Conservation (phyloP, 2,797 vertebrate species). For the Aeoliscus strigatus region DNA sequence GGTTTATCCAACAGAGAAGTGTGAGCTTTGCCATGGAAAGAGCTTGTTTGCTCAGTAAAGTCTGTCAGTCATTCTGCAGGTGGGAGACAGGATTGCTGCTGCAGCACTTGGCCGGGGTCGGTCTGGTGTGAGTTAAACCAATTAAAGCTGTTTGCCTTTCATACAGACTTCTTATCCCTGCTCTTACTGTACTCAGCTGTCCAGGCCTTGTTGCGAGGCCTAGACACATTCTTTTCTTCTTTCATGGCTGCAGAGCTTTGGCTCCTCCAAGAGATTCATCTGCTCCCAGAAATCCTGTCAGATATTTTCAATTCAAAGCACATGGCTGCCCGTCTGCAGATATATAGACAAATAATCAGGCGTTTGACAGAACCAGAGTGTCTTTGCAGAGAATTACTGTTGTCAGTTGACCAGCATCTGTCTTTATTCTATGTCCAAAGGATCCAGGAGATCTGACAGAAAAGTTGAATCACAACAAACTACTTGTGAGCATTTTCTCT, state of each 20-base stretch:
- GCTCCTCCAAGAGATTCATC: conserved; percentile 28
- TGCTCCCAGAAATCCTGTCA: conserved; percentile 17
- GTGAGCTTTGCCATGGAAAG: conserved; percentile 18
- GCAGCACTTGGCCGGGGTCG: conserved; percentile 8
- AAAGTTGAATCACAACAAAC: conserved; percentile 6
- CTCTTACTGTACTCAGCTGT: conserved; percentile 45
- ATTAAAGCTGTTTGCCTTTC: conserved; percentile 40
- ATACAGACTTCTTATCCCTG: conserved; percentile 15
- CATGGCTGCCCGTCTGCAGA: conserved; percentile 28
- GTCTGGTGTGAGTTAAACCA: conserved; percentile 36
- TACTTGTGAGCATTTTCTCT: conserved; percentile 1
- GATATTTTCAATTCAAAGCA: conserved; percentile 30
- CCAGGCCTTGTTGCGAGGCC: conserved; percentile 21
- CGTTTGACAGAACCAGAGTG: conserved; percentile 9
- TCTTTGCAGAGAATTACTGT: conserved; percentile 13
- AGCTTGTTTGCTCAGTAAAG: conserved; percentile 18
- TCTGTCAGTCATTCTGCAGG: conserved; percentile 21
- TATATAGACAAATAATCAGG: conserved; percentile 31
- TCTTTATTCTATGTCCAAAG: conserved; percentile 17
- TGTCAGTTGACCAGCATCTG: conserved; percentile 30
- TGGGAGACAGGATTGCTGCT: conserved; percentile 1
- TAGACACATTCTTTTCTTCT: conserved; percentile 45
- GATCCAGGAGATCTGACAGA: conserved; percentile 11
- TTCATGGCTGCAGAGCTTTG: conserved; percentile 30
- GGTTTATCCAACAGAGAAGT: conserved; percentile 19